Conservation (phyloP, 2,113 vertebrate genomes). For the Syrrhaptes paradoxus region DNA sequence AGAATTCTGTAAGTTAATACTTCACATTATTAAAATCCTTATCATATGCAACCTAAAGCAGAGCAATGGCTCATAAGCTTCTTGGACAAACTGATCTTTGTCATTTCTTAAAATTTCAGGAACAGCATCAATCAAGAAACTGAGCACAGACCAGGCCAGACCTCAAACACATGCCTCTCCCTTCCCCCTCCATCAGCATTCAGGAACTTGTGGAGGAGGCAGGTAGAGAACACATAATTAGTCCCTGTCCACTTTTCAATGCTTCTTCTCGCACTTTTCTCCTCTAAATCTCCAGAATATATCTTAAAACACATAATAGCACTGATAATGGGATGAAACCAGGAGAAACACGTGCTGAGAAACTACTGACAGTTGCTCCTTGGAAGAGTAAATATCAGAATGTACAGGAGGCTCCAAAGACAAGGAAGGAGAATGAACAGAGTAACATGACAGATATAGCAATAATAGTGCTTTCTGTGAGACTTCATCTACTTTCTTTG, state of each 20-base stretch:
- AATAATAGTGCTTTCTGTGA: neutral
- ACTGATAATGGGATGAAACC: neutral
- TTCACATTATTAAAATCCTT: neutral
- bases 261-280: neutral
- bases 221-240: neutral
- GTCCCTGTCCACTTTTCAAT: neutral
- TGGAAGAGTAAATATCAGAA: neutral
- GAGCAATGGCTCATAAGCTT: neutral
- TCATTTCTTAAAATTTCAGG: neutral
- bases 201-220: neutral
- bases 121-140: neutral
- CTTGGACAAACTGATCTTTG: neutral
- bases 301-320: neutral
- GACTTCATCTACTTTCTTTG: neutral
- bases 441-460: neutral
- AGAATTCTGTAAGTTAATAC: neutral
- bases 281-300: neutral
- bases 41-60: neutral
- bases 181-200: neutral
- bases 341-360: neutral
- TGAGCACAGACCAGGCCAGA: neutral
- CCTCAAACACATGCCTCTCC: neutral
- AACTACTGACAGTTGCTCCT: neutral
- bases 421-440: neutral
- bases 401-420: neutral